Evolutionary conservation across 2,797 vertebrate genomes (phyloP).

Genomic region (Novumbra hubbsi): DNA sequence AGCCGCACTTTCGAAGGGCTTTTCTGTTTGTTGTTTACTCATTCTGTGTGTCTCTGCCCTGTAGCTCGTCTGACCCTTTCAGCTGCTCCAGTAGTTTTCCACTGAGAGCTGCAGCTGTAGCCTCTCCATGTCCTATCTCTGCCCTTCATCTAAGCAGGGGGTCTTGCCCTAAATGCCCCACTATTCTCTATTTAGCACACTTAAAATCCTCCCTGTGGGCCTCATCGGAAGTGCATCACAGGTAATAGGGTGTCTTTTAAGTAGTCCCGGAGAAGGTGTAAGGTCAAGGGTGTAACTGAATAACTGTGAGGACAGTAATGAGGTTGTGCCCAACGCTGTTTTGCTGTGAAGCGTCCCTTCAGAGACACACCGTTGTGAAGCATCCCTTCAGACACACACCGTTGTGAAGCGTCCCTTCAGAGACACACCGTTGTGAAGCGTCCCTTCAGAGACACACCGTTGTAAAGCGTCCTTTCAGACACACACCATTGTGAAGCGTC

Average conservation of each 20-base stretch:
- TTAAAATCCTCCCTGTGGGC: not conserved
- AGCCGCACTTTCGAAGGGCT: not conserved
- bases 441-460: too few species aligned
- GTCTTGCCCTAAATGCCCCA: not conserved
- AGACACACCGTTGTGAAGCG: too few species aligned
- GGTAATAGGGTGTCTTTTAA: not conserved
- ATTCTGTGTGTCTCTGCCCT: not conserved
- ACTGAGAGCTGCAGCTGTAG: not conserved
- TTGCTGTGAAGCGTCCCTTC: not conserved
- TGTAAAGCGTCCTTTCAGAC: not conserved
- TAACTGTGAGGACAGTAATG: conserved; percentile 1
- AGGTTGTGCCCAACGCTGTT: conserved; percentile 31
- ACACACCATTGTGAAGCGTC: too few species aligned
- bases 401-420: not conserved
- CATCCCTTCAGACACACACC: too few species aligned
- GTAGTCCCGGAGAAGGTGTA: not conserved
- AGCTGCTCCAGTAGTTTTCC: not conserved
- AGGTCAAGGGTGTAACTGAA: not conserved
- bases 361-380: not conserved
- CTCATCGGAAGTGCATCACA: not conserved
- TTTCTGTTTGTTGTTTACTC: not conserved
- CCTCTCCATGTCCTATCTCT: not conserved
- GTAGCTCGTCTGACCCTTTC: not conserved
- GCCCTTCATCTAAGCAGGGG: not conserved
- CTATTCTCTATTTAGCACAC: not conserved